These are phyloP conservation scores for Remorina albescens DNA, from an alignment of 2,797 vertebrate species.

Conservation along the genomic window DNA sequence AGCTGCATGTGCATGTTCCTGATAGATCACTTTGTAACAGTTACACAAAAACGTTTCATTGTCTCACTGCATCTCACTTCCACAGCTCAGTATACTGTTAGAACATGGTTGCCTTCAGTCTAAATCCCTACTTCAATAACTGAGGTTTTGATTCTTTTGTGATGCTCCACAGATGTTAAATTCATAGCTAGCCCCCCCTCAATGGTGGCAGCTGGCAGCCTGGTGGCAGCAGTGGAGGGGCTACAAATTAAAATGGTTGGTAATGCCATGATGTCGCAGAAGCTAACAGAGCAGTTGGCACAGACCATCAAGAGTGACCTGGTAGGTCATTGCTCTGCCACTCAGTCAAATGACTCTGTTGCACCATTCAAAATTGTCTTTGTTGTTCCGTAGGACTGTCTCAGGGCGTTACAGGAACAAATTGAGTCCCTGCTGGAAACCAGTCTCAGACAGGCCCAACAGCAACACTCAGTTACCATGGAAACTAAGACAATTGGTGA, in stretches of 20 bases:
- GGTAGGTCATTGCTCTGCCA: constrained; percentile 81
- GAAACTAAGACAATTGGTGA: constrained; percentile 91
- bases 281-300: constrained; percentile 91
- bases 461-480: constrained; percentile 78
- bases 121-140: too few relatives aligned
- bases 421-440: constrained; percentile 93
- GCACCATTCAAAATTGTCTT: not conserved
- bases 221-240: constrained; percentile 91
- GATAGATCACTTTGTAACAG: too few relatives aligned
- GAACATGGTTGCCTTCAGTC: too few relatives aligned
- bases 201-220: constrained; percentile 93
- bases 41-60: too few relatives aligned
- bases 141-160: not conserved
- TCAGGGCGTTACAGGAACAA: constrained; percentile 95
- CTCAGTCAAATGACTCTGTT: not conserved
- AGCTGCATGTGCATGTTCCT: too few relatives aligned
- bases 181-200: constrained; percentile 93
- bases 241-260: constrained; percentile 87
- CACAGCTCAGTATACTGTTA: too few relatives aligned
- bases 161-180: constrained; percentile 87
- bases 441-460: constrained; percentile 91
- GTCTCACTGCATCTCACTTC: too few relatives aligned
- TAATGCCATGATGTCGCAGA: constrained; percentile 83
- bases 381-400: constrained; percentile 88
- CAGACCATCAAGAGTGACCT: constrained; percentile 93